Percentiles rank a stretch among this genome's conserved stretches.
phyloP scores from a whole-genome alignment of 2,113 vertebrate genomes.

The Pteruthius melanotis region DNA sequence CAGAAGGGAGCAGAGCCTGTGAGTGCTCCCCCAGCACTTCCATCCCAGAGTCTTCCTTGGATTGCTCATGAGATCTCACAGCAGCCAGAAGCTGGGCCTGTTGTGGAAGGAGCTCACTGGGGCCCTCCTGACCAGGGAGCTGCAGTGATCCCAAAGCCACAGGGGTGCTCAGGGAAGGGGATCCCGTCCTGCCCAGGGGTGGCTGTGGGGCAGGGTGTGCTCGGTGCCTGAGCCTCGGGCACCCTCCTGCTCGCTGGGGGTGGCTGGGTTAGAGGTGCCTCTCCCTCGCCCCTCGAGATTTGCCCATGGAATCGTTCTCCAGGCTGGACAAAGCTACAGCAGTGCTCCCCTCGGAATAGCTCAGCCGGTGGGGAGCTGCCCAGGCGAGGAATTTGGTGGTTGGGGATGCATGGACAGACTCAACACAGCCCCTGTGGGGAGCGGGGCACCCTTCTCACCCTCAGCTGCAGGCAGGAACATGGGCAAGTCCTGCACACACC shows the following conservation, averaged over 20 bases:
- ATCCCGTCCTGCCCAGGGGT: too few species aligned
- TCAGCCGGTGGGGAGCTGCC: background rate
- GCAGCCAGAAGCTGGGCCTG: too few species aligned
- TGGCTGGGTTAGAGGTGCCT: background rate
- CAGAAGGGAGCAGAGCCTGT: background rate
- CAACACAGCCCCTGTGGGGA: accelerated
- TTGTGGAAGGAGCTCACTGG: background rate
- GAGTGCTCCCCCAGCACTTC: background rate
- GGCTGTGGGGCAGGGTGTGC: too few species aligned
- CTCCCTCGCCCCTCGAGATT: background rate
- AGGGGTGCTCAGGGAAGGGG: background rate
- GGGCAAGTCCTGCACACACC: background rate
- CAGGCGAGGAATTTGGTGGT: background rate
- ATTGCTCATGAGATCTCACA: background rate
- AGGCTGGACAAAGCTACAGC: background rate
- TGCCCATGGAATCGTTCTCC: background rate
- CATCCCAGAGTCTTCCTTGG: background rate
- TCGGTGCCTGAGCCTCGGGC: too few species aligned
- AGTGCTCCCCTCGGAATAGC: background rate
- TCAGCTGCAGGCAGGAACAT: background rate
- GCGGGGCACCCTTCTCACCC: background rate
- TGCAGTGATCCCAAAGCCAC: background rate
- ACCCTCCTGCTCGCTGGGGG: background rate
- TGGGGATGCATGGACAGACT: background rate
- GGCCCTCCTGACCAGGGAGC: background rate